These are phyloP conservation scores for Phrixothrix hirtus DNA, from an alignment of 2,888 invertebrate genomes.

Conservation along the genomic window DNA sequence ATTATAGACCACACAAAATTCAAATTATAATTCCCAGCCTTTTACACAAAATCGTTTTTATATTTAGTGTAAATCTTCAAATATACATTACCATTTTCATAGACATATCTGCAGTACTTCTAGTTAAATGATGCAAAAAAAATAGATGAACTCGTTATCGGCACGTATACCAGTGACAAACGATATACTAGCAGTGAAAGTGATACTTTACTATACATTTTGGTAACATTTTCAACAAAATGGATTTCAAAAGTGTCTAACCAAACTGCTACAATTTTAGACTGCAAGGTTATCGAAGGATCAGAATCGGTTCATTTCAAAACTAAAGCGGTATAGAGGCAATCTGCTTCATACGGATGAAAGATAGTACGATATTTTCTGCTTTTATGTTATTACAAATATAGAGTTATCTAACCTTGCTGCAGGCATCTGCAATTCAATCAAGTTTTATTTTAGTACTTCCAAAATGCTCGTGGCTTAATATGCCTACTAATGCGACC, in stretches of 20 bases:
- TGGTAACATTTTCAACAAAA: not conserved
- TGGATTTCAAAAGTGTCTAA: not conserved
- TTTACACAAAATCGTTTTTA: no score
- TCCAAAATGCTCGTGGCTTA: not conserved
- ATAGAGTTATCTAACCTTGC: constrained; percentile 30
- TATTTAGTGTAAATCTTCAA: no score
- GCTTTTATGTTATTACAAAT: constrained; percentile 35
- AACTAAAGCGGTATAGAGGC: constrained; percentile 19
- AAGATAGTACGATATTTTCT: constrained; percentile 23
- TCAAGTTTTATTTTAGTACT: constrained; percentile 25
- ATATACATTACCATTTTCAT: no score
- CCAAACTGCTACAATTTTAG: constrained; percentile 15
- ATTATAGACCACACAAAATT: no score
- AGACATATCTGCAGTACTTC: no score
- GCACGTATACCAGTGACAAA: no score
- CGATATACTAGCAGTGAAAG: no score
- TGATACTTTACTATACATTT: not conserved
- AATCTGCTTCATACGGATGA: constrained; percentile 19
- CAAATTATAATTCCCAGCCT: no score
- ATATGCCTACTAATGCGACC: constrained; percentile 1
- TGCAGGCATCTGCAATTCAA: constrained; percentile 28
- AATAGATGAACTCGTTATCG: no score
- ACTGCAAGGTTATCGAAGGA: constrained; percentile 17
- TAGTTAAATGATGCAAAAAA: no score
- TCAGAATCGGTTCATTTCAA: constrained; percentile 25